Conservation (phyloP, 2,113 vertebrate genomes). For the Campylomormyrus numenius region DNA sequence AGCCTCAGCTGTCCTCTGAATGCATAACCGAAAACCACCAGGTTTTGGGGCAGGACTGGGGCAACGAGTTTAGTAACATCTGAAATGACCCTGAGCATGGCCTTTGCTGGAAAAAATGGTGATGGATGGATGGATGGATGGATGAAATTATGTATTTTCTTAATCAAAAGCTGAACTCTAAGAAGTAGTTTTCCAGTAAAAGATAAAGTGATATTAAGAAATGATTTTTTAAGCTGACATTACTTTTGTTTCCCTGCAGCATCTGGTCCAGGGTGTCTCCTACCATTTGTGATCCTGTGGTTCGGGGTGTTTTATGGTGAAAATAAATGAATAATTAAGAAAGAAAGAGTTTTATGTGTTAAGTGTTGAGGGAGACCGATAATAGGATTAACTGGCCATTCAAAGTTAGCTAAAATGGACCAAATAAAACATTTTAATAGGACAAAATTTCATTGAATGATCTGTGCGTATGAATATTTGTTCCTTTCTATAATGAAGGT, state of each 20-base stretch:
- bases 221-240: neutral
- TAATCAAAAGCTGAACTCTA: neutral
- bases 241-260: neutral
- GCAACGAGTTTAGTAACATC: neutral
- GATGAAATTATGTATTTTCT: neutral
- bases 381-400: neutral
- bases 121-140: neutral
- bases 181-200: neutral
- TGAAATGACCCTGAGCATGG: neutral
- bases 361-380: neutral
- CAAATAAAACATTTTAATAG: neutral
- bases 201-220: neutral
- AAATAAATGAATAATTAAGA: neutral
- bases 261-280: neutral
- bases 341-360: neutral
- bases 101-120: neutral
- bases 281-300: neutral
- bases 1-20: neutral
- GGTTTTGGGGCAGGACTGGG: neutral
- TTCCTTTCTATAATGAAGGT: neutral
- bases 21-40: neutral
- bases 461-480: neutral
- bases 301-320: neutral
- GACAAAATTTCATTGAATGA: neutral
- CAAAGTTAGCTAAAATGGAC: neutral